These are phyloP conservation scores for Punctoribates punctum DNA, from an alignment of 2,888 invertebrate species.

Conservation along the genomic window DNA sequence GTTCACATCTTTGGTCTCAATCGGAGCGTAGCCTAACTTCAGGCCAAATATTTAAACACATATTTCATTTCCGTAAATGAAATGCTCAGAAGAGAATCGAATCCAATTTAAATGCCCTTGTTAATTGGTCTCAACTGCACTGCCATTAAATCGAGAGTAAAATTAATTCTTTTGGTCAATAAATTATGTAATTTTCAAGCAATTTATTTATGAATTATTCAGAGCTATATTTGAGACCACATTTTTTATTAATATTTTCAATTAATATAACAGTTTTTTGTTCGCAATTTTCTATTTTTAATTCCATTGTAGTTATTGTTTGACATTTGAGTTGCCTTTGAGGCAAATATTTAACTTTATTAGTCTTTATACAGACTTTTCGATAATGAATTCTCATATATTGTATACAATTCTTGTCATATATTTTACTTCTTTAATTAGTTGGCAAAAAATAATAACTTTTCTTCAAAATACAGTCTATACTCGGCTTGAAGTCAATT, in stretches of 20 bases:
- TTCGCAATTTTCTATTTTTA: not conserved
- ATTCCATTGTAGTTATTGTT: constrained; percentile 1
- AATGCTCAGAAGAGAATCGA: not conserved
- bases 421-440: not conserved
- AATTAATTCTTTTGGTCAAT: not conserved
- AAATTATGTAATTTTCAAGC: not conserved
- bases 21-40: not conserved
- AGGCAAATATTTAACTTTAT: constrained; percentile 10
- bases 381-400: not conserved
- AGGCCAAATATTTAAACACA: not conserved
- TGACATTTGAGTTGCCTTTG: constrained; percentile 5
- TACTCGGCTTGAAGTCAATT: too few species aligned
- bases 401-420: not conserved
- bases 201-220: not conserved
- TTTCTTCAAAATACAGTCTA: too few species aligned
- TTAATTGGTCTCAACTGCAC: not conserved
- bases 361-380: not conserved
- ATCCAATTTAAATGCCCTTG: not conserved
- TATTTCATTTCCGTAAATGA: not conserved
- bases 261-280: not conserved
- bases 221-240: not conserved
- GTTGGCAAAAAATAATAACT: too few species aligned
- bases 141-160: not conserved
- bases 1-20: too few species aligned
- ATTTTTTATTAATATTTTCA: not conserved